Conservation (phyloP, 2,888 invertebrate genomes). For the Sturmia bella region DNA sequence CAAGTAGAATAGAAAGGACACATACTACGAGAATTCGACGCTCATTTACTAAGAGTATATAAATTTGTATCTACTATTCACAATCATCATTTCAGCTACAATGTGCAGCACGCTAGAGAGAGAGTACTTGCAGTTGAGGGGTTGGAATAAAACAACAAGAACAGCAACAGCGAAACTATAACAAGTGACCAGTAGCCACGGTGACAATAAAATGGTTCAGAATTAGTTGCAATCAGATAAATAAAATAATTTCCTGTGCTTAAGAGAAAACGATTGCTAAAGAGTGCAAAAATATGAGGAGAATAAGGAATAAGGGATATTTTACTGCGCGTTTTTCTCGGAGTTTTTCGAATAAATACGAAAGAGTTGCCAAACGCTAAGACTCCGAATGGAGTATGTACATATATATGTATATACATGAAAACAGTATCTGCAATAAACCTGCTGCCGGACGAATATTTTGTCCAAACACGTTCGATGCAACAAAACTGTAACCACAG, state of each 20-base stretch:
- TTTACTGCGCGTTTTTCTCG: no score
- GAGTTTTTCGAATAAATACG: no score
- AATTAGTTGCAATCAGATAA: neutral
- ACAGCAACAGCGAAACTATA: neutral
- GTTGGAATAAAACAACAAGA: constrained; percentile 6
- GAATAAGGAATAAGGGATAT: no score
- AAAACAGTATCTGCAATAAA: no score
- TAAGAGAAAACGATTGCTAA: neutral
- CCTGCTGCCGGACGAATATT: no score
- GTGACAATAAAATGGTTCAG: constrained; percentile 1
- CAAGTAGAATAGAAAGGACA: constrained; percentile 7
- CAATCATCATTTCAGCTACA: constrained; percentile 28
- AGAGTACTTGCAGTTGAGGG: constrained; percentile 1
- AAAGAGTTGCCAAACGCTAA: no score
- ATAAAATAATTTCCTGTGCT: neutral
- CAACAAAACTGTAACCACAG: no score
- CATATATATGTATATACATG: no score
- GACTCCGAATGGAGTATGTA: no score
- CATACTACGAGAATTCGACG: neutral
- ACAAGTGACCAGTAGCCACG: constrained; percentile 1
- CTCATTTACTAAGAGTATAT: constrained; percentile 40
- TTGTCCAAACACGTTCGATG: no score
- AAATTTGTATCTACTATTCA: neutral
- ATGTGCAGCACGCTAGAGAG: neutral
- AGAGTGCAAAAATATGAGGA: neutral